Percentiles rank a stretch among this genome's conserved stretches.
Evolutionary conservation across 2,797 vertebrate genomes (phyloP).

Genomic region (Danio aesculapii): DNA sequence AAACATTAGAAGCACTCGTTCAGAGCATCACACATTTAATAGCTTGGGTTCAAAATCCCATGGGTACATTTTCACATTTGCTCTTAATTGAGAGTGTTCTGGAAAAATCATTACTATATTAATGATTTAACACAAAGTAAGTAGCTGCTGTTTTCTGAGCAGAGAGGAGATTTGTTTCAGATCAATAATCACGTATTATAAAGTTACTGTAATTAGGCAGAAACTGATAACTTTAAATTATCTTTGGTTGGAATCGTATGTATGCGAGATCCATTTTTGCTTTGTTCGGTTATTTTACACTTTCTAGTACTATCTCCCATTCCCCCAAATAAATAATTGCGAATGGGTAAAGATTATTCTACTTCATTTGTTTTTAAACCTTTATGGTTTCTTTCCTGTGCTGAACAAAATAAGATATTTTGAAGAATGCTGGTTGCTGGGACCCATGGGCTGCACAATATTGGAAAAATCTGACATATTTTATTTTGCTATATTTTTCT

Average conservation of each 20-base stretch:
- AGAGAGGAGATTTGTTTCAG: slow-evolving; percentile 81
- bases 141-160: slow-evolving; percentile 83
- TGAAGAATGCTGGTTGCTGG: too few relatives aligned
- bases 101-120: slow-evolving; percentile 88
- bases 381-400: too few relatives aligned
- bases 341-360: too few relatives aligned
- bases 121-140: slow-evolving; percentile 89
- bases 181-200: slow-evolving; percentile 85
- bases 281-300: slow-evolving; percentile 25
- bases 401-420: too few relatives aligned
- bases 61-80: slow-evolving; percentile 81
- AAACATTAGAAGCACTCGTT: slow-evolving; percentile 11
- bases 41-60: slow-evolving; percentile 76
- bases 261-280: slow-evolving; percentile 78
- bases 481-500: too few relatives aligned
- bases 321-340: too few relatives aligned
- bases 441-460: too few relatives aligned
- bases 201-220: slow-evolving; percentile 88
- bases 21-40: slow-evolving; percentile 81
- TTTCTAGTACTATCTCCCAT: background rate
- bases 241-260: slow-evolving; percentile 86
- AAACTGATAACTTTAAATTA: slow-evolving; percentile 86
- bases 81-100: slow-evolving; percentile 87
- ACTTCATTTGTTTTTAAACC: too few relatives aligned
- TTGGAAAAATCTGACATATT: too few relatives aligned